phyloP scores from a whole-genome alignment of 2,888 invertebrate genomes.

The Quadroppia sp. region DNA sequence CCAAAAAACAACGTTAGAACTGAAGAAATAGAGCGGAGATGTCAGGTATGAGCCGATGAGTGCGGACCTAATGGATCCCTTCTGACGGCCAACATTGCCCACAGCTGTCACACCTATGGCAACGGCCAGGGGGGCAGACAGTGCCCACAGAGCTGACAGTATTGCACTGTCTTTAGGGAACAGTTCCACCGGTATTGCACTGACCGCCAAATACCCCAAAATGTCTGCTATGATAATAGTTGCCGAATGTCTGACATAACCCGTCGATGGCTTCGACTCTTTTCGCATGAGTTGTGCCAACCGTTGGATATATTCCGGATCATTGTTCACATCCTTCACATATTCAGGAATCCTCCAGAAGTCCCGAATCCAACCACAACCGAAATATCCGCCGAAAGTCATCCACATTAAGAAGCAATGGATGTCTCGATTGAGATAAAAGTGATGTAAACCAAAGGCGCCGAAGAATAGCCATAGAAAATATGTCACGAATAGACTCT shows the following conservation, averaged over 20 bases:
- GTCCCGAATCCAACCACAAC: conserved; percentile 81
- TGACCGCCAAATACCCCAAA: conserved; percentile 69
- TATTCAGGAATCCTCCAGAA: conserved; percentile 77
- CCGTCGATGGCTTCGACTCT: conserved; percentile 58
- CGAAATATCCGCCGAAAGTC: conserved; percentile 76
- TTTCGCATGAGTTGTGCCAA: conserved; percentile 62
- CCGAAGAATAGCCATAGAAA: conserved; percentile 83
- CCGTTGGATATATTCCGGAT: conserved; percentile 52
- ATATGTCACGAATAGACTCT: conserved; percentile 65
- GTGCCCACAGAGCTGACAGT: conserved; percentile 64
- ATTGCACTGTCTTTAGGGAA: conserved; percentile 62
- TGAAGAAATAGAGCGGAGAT: conserved; percentile 59
- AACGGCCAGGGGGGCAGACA: conserved; percentile 66
- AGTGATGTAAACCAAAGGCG: conserved; percentile 79
- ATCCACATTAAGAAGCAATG: conserved; percentile 89
- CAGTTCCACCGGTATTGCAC: conserved; percentile 72
- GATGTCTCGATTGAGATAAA: conserved; percentile 79
- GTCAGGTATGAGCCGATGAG: conserved; percentile 68
- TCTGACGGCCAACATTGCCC: conserved; percentile 81
- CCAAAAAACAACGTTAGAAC: conserved; percentile 43
- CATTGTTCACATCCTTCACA: conserved; percentile 63
- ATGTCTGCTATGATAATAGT: conserved; percentile 72
- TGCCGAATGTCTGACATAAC: conserved; percentile 53
- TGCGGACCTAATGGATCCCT: conserved; percentile 67
- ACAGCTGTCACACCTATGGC: conserved; percentile 81